Percentiles rank a stretch among this genome's conserved stretches.
Conservation (phyloP, 2,113 vertebrate species). For the Carettochelys insculpta region DNA sequence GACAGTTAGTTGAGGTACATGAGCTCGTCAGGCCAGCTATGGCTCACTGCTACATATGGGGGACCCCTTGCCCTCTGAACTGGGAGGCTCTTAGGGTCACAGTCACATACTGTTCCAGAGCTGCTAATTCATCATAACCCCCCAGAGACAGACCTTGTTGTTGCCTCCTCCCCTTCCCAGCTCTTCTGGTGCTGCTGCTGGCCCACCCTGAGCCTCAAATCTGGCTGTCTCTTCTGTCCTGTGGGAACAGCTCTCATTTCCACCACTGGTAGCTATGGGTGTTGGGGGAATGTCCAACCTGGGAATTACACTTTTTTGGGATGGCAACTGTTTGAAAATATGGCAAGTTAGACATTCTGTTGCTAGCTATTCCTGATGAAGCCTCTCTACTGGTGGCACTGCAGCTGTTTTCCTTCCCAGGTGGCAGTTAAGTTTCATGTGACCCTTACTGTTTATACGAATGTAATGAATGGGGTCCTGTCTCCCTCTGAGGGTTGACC, state of each 20-base stretch:
- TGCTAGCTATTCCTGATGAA: not conserved
- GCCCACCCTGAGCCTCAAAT: not conserved
- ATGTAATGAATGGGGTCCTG: not conserved
- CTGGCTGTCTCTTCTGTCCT: not conserved
- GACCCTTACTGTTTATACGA: not conserved
- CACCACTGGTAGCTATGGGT: not conserved
- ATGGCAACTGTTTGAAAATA: not conserved
- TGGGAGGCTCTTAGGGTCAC: not conserved
- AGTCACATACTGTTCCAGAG: not conserved
- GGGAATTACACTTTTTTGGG: not conserved
- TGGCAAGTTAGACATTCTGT: not conserved
- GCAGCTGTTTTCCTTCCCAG: not conserved
- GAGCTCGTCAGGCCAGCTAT: not conserved
- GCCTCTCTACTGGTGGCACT: rapidly evolving
- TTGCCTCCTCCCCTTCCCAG: not conserved
- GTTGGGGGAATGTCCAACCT: not conserved
- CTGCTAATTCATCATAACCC: not conserved
- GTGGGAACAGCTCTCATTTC: not conserved
- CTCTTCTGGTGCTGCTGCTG: not conserved
- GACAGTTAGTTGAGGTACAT: not conserved
- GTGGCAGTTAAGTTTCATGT: not conserved
- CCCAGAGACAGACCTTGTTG: not conserved
- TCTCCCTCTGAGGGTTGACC: conserved; percentile 21
- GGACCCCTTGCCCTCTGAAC: not conserved
- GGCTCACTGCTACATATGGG: not conserved